phyloP scores from a whole-genome alignment of 2,888 invertebrate genomes.

The Mesoligia furuncula region DNA sequence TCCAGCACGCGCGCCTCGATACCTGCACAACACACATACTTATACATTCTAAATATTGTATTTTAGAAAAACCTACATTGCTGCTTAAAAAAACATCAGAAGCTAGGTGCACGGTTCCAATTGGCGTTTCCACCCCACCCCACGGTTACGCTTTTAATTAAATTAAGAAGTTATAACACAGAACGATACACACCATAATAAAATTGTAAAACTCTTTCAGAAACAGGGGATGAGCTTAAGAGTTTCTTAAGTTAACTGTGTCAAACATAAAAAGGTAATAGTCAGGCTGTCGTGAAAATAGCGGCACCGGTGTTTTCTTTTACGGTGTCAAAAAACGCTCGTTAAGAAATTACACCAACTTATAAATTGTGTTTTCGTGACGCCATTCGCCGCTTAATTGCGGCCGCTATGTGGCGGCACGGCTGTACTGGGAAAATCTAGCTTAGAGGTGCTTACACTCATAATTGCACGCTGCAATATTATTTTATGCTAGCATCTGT shows the following conservation, averaged over 20 bases:
- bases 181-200: too few species aligned
- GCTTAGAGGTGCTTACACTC: too few species aligned
- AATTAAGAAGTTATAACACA: neutral
- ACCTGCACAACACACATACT: neutral
- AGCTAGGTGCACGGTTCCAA: neutral
- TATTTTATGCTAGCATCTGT: neutral
- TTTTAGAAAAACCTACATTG: neutral
- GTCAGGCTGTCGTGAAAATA: neutral
- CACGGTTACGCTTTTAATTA: neutral
- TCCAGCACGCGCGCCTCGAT: constrained; percentile 96
- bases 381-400: neutral
- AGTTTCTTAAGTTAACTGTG: neutral
- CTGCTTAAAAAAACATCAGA: too few species aligned
- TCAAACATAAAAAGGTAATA: neutral
- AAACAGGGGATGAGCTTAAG: neutral
- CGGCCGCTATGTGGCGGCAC: too few species aligned
- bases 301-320: neutral
- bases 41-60: neutral
- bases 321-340: neutral
- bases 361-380: neutral
- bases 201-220: neutral
- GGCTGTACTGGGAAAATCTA: too few species aligned
- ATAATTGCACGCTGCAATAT: neutral
- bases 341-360: neutral
- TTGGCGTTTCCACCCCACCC: too few species aligned